Evolutionary conservation across 1,140 invertebrate species (phyloP).

Genomic region (Diorhabda sublineata): DNA sequence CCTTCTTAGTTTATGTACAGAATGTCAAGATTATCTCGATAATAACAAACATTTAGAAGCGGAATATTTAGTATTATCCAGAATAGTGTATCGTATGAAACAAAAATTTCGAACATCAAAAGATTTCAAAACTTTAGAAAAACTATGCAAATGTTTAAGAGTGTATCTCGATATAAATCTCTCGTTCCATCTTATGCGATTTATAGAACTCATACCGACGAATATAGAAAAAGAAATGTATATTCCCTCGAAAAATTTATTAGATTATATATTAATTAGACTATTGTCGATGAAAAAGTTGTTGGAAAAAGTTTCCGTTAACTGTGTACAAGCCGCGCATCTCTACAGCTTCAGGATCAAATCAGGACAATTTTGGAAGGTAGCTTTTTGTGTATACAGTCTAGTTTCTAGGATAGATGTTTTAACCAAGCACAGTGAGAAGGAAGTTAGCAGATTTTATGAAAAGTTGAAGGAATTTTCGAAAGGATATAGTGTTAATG

Average conservation of each 20-base stretch:
- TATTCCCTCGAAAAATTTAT: conserved; percentile 51
- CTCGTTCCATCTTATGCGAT: conserved; percentile 34
- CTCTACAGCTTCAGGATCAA: conserved; percentile 45
- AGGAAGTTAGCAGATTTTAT: conserved; percentile 49
- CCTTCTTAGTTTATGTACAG: conserved; percentile 24
- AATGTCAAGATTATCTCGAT: conserved; percentile 43
- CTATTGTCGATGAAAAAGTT: conserved; percentile 51
- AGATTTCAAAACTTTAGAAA: conserved; percentile 52
- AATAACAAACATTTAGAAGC: conserved; percentile 41
- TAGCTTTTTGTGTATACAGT: conserved; percentile 46
- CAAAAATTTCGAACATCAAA: conserved; percentile 52
- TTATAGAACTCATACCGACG: conserved; percentile 35
- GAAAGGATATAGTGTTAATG: background rate
- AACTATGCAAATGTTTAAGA: conserved; percentile 48
- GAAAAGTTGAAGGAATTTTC: conserved; percentile 44
- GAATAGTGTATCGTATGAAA: conserved; percentile 53
- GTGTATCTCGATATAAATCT: conserved; percentile 48
- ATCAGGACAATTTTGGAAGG: conserved; percentile 50
- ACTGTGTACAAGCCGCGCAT: conserved; percentile 38
- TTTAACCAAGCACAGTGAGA: conserved; percentile 44
- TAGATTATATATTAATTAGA: conserved; percentile 50
- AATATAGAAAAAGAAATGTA: conserved; percentile 31
- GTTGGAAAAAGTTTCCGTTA: conserved; percentile 45
- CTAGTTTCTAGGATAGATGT: conserved; percentile 50
- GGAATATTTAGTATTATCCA: conserved; percentile 49